phyloP scores from a whole-genome alignment of 2,113 vertebrate species.

The Triplophysa dalaica region DNA sequence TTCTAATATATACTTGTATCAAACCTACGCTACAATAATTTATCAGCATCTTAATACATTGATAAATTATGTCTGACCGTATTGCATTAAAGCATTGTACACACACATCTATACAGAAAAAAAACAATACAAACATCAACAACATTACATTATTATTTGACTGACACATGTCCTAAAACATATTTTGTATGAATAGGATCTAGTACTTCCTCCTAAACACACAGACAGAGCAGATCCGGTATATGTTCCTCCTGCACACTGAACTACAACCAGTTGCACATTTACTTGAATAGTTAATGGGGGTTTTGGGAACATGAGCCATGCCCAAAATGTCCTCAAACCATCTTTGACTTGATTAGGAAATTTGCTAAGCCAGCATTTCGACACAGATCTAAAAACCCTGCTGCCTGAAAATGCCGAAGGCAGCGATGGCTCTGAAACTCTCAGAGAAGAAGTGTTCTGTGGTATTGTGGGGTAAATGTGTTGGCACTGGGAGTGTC shows the following conservation, averaged over 20 bases:
- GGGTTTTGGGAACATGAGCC: constrained; percentile 4
- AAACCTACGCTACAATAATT: no score
- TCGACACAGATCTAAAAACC: constrained; percentile 51
- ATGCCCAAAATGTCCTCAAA: neutral
- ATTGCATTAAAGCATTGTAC: no score
- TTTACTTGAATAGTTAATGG: neutral
- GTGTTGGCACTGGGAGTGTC: constrained; percentile 61
- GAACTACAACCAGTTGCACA: neutral
- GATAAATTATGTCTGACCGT: no score
- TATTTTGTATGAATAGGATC: no score
- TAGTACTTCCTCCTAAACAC: neutral
- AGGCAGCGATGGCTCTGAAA: constrained; percentile 31
- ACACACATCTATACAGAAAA: no score
- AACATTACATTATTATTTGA: no score
- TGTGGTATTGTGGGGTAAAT: constrained; percentile 59
- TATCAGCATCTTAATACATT: no score
- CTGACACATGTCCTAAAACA: no score
- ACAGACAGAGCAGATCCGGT: neutral
- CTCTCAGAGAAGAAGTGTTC: constrained; percentile 59
- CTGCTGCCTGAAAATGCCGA: constrained; percentile 61
- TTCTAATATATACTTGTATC: no score
- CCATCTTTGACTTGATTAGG: constrained; percentile 15
- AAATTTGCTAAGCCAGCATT: constrained; percentile 11
- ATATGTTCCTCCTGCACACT: neutral
- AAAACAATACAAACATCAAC: no score